These are phyloP conservation scores for Trichoplax adhaerens DNA, from an alignment of 37 sponge, comb jelly and placozoan species.

Conservation along the genomic window DNA sequence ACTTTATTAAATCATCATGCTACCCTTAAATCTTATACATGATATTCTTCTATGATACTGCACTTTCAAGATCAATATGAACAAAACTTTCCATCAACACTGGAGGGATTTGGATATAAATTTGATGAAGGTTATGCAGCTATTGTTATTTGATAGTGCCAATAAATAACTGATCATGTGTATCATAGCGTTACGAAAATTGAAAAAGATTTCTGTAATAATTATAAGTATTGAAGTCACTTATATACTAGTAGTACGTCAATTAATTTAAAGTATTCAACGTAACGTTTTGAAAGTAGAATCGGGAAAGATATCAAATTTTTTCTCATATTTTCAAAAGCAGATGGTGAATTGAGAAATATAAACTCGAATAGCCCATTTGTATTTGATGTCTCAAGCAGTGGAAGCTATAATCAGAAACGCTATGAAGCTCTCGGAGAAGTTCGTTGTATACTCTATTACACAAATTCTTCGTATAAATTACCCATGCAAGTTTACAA, in stretches of 20 bases:
- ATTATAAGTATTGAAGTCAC: too few relatives aligned
- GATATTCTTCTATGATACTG: too few relatives aligned
- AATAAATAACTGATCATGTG: too few relatives aligned
- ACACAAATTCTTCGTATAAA: too few relatives aligned
- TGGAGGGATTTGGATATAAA: slow-evolving; percentile 43
- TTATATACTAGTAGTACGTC: background rate
- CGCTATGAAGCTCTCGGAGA: slow-evolving; percentile 73
- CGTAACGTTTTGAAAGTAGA: background rate
- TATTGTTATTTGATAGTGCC: too few relatives aligned
- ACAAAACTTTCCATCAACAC: slow-evolving; percentile 21
- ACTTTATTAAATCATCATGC: too few relatives aligned
- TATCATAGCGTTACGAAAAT: too few relatives aligned
- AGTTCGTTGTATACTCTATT: slow-evolving; percentile 8
- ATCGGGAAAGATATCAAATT: background rate
- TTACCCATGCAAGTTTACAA: too few relatives aligned
- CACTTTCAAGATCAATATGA: too few relatives aligned
- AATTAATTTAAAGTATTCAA: background rate
- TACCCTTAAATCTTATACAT: too few relatives aligned
- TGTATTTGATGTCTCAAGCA: slow-evolving; percentile 28
- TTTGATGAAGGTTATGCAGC: slow-evolving; percentile 25
- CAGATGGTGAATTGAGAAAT: slow-evolving; percentile 35
- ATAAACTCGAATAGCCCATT: slow-evolving; percentile 35
- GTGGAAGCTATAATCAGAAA: slow-evolving; percentile 34
- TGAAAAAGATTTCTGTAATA: too few relatives aligned
- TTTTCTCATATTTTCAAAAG: background rate